Conservation (phyloP, 2,888 invertebrate genomes). For the Drosophila atripex region DNA sequence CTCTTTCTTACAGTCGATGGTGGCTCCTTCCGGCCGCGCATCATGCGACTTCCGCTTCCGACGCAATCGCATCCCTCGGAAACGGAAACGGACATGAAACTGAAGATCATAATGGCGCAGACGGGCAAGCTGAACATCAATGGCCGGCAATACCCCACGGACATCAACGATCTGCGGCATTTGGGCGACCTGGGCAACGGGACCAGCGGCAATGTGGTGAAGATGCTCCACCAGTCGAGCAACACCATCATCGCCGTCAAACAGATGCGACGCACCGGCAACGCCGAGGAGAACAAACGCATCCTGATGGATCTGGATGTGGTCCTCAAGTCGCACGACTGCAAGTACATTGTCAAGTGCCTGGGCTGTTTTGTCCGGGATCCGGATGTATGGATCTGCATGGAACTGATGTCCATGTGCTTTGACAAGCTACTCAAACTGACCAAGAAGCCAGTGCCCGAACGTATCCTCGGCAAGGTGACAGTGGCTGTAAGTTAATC, state of each 20-base stretch:
- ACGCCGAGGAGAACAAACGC: slow-evolving; percentile 98
- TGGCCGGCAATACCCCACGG: slow-evolving; percentile 90
- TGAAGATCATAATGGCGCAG: slow-evolving; percentile 96
- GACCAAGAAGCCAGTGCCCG: slow-evolving; percentile 95
- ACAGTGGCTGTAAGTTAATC: slow-evolving; percentile 92
- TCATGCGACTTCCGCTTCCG: slow-evolving; percentile 86
- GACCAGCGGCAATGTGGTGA: slow-evolving; percentile 98
- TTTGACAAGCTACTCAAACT: slow-evolving; percentile 97
- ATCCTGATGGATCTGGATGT: slow-evolving; percentile 99
- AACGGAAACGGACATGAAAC: slow-evolving; percentile 92
- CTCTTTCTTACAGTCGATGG: slow-evolving; percentile 77
- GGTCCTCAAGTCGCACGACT: slow-evolving; percentile 98
- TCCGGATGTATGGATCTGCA: slow-evolving; percentile 99
- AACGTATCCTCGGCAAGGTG: slow-evolving; percentile 97
- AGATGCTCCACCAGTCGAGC: slow-evolving; percentile 96
- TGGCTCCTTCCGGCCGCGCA: slow-evolving; percentile 85
- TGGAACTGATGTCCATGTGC: slow-evolving; percentile 99
- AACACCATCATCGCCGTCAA: slow-evolving; percentile 96
- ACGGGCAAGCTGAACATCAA: slow-evolving; percentile 95
- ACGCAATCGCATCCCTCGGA: slow-evolving; percentile 87
- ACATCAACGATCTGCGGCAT: slow-evolving; percentile 92
- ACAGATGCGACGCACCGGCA: slow-evolving; percentile 99
- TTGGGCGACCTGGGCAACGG: slow-evolving; percentile 96
- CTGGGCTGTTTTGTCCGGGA: slow-evolving; percentile 98
- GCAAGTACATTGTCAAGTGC: slow-evolving; percentile 98